These are phyloP conservation scores for Actinia equina DNA, from an alignment of 64 coral and sea anemone genomes.

Conservation along the genomic window DNA sequence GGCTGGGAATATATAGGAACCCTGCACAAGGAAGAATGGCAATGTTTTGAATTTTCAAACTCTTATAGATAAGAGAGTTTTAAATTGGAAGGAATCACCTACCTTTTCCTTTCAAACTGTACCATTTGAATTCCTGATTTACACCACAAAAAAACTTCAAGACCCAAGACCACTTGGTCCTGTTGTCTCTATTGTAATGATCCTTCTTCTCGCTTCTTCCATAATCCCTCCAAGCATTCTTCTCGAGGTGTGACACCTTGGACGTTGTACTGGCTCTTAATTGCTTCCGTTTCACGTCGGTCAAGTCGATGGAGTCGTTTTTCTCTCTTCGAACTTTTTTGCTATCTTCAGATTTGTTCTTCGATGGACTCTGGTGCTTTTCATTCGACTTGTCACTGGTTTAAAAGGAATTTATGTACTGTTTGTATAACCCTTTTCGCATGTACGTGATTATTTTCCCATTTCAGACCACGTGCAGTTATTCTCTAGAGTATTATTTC, in stretches of 20 bases:
- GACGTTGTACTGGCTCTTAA: not conserved
- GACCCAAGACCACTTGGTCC: not conserved
- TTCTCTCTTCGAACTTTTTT: not conserved
- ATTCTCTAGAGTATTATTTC: no score
- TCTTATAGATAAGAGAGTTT: not conserved
- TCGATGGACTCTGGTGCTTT: not conserved
- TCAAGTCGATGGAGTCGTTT: not conserved
- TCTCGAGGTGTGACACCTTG: not conserved
- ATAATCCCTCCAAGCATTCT: not conserved
- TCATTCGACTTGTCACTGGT: not conserved
- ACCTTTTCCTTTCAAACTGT: conserved; percentile 40
- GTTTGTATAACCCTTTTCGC: no score
- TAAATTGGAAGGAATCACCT: not conserved
- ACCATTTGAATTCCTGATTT: conserved; percentile 29
- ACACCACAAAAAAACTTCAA: conserved; percentile 14
- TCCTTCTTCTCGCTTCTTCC: not conserved
- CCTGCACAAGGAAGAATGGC: no score
- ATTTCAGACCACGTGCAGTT: no score
- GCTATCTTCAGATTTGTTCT: not conserved
- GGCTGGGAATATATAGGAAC: no score
- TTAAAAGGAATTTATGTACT: not conserved
- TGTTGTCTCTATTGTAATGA: not conserved
- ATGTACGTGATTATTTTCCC: no score
- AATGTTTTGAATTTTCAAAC: no score
- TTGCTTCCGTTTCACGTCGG: not conserved